Conservation (phyloP, 2,888 invertebrate genomes). For the Luperina nickerlii region DNA sequence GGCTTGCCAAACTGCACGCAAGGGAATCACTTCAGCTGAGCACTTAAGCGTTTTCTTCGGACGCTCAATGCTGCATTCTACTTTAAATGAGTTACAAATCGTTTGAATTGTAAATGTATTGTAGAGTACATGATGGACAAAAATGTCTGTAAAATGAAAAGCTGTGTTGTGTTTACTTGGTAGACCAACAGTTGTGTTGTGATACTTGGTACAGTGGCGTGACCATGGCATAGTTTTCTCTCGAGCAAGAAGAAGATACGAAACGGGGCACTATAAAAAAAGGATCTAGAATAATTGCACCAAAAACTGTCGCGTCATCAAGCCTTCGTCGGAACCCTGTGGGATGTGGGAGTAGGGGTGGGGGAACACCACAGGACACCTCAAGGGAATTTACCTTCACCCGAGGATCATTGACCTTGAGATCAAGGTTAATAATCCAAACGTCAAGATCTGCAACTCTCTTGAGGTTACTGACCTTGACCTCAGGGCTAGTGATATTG, state of each 20-base stretch:
- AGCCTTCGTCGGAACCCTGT: background rate
- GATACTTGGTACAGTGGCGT: too few species aligned
- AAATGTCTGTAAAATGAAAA: constrained; percentile 21
- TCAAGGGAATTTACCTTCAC: background rate
- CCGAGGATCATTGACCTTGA: background rate
- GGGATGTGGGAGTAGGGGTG: background rate
- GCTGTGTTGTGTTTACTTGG: background rate
- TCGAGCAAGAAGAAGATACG: background rate
- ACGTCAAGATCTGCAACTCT: too few species aligned
- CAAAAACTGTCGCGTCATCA: background rate
- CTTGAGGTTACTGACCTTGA: too few species aligned
- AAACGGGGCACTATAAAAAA: background rate
- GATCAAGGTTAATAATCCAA: background rate
- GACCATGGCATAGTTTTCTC: background rate
- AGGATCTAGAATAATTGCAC: too few species aligned
- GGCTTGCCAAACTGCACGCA: constrained; percentile 46
- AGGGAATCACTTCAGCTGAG: constrained; percentile 53
- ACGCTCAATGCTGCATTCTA: constrained; percentile 38
- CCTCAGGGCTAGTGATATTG: background rate
- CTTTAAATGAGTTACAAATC: constrained; percentile 51
- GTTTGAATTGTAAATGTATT: constrained; percentile 18
- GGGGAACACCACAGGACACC: background rate
- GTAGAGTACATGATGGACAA: constrained; percentile 18
- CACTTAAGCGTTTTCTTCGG: constrained; percentile 55
- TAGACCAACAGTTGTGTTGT: too few species aligned